Base-by-base conservation (phyloP, 1,140 invertebrate genomes). In the Coelopa frigida region DNA sequence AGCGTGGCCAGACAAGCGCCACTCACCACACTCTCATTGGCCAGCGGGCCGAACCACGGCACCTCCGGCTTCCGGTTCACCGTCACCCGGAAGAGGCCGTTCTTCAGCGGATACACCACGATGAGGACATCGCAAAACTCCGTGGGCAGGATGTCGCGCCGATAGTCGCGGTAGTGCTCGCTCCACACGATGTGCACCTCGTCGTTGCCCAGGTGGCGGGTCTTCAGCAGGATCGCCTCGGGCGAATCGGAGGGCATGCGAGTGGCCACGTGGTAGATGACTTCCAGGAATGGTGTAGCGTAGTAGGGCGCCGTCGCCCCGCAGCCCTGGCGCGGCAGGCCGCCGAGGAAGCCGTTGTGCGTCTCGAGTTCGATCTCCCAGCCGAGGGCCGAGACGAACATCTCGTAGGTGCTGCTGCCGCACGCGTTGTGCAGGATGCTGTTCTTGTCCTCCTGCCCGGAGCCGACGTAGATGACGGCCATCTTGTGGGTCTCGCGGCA, bases 111-210 rank as follows among this genome's bases (percentile, higher is more conserved):
- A 77, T 99, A 98, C 56, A 99, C 90, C 8, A 91, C 90, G 64
- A 99, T 96, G 6, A 99, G 78, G 38, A 98, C 90, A 75, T 99
- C 96, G 68, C 95, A 98, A 76, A 99, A 99, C 75, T 99, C 94
- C 12, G 96, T 99, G 18, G 96, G 93, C 68, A 99, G 88, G 50
- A 98, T 97, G 57, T 94, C 94, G 29, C 95, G 78, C 46, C 94
- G 80, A 75, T 99, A 99, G 62, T 96, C 91, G 42, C 94, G 77
- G 67, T 77, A 81, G 70, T 99, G 94, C 69, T 99, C 96, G 17
- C 93, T 97, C 96, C 96, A 99, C 12, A 99, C 93, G 49, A 99
- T 95, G 63, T 99, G 95, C 26, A 99, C 91, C 74, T 99, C 96
- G 73, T 99, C 96, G 72, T 99, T 99, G 32, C 94, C 94, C 41